Conservation (phyloP, 2,113 vertebrate species). For the Oryzias curvinotus region DNA sequence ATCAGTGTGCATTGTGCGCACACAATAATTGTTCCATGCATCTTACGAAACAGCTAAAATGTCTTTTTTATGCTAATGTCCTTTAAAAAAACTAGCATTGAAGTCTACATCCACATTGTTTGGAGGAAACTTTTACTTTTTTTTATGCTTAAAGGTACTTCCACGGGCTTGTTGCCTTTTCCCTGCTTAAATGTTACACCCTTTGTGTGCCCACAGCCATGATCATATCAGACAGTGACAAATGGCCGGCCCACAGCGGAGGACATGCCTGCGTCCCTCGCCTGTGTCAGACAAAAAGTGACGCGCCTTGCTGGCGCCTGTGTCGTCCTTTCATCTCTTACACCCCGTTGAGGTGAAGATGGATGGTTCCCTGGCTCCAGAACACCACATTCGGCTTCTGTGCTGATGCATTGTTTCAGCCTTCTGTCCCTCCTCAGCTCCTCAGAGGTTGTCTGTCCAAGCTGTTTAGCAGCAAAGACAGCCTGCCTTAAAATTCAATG, state of each 20-base stretch:
- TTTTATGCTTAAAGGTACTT: not conserved
- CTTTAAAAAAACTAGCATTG: too few relatives aligned
- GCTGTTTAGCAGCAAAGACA: conserved; percentile 64
- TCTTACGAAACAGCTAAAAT: conserved; percentile 9
- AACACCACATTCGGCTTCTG: conserved; percentile 63
- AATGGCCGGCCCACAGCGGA: conserved; percentile 64
- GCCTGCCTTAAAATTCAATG: conserved; percentile 23
- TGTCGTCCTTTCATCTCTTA: conserved; percentile 73
- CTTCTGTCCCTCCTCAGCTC: conserved; percentile 59
- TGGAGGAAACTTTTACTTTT: not conserved
- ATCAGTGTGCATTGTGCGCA: conserved; percentile 22
- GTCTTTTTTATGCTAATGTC: conserved; percentile 11
- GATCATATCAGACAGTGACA: conserved; percentile 74
- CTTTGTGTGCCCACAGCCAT: conserved; percentile 46
- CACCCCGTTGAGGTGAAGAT: conserved; percentile 76
- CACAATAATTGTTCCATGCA: not conserved
- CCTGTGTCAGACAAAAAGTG: conserved; percentile 73
- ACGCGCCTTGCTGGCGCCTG: conserved; percentile 76
- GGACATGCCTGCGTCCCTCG: conserved; percentile 65
- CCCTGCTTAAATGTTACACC: conserved; percentile 26
- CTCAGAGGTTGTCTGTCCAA: conserved; percentile 41
- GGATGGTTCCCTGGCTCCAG: conserved; percentile 64
- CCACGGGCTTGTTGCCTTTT: not conserved
- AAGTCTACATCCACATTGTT: not conserved
- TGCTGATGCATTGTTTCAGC: conserved; percentile 55